These are phyloP conservation scores for Sebastes matsubarae DNA, from an alignment of 2,797 vertebrate species.

Conservation along the genomic window DNA sequence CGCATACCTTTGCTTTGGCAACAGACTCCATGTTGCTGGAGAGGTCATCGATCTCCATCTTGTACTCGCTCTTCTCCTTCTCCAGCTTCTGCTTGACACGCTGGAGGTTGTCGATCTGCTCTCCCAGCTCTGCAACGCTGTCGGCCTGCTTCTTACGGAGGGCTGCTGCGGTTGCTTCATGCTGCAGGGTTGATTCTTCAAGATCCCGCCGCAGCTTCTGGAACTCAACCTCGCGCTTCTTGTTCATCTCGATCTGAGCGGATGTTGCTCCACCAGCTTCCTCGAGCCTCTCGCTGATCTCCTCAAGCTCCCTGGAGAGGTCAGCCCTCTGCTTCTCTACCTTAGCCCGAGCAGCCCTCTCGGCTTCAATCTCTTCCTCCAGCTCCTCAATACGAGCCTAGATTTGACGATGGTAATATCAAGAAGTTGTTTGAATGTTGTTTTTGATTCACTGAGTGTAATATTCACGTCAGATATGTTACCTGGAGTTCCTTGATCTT, in stretches of 20 bases:
- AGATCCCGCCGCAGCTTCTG: conserved; percentile 52
- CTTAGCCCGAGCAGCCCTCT: conserved; percentile 79
- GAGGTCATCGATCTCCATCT: conserved; percentile 90
- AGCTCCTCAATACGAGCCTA: conserved; percentile 68
- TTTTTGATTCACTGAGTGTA: not conserved
- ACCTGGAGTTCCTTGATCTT: conserved; percentile 90
- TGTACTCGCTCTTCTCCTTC: conserved; percentile 89
- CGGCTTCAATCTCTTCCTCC: conserved; percentile 66
- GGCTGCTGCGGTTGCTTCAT: conserved; percentile 51
- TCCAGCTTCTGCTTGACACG: conserved; percentile 90
- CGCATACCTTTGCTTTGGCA: conserved; percentile 75
- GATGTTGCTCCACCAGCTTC: conserved; percentile 86
- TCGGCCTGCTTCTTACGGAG: conserved; percentile 89
- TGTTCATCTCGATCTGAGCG: conserved; percentile 64
- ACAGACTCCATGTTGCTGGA: conserved; percentile 85
- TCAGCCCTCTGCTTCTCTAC: conserved; percentile 87
- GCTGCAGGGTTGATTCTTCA: conserved; percentile 46
- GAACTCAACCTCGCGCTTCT: conserved; percentile 52
- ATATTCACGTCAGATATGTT: not conserved
- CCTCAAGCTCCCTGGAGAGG: conserved; percentile 86
- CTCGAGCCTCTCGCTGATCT: conserved; percentile 88
- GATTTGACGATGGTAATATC: not conserved
- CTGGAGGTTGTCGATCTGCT: conserved; percentile 83
- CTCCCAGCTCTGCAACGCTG: conserved; percentile 83
- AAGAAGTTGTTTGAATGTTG: not conserved